Base-by-base conservation (phyloP, 2,888 invertebrate genomes). In the Hydropsyche betteni region DNA sequence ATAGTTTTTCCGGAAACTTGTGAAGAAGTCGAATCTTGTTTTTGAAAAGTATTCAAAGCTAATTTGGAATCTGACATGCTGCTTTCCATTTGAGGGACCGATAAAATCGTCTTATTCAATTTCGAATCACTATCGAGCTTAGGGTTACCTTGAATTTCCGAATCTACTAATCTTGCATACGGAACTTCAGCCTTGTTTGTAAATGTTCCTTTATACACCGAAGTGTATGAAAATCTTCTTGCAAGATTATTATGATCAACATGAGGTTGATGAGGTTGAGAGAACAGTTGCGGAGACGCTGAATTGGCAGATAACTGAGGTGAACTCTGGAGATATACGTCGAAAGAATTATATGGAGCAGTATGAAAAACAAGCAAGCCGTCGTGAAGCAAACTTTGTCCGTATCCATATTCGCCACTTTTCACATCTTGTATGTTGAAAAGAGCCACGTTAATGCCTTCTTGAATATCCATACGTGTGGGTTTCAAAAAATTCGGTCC, bases 341-440 rank as follows among this genome's bases (percentile, higher is more conserved):
- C 91, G 81, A 93, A 89, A 55, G 92, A 89, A 80, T 93, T 94
- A 81, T 96, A 96, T 0, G 96, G 96, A 0, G 95, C 94, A 0
- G 96, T 95, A 80, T 96, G 94, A 83, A 98, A 97, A 68, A 97
- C 93, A 7, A 97, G 86, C 83, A 95, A 92, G 44, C 93, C 92
- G 75, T 94, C 90, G 82, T 97, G 95, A 33, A 98, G 86, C 81
- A 98, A 91, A 82, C 97, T 98, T 85, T 98, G 97, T 0, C 97
- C 98, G 83, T 95, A 98, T 0, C 97, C 97, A 81, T 92, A 94
- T 83, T 96, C 96, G 81, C 92, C 92, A 2, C 92, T 91, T 33
- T 90, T 88, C 69, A 93, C 92, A 81, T 94, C 92, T 77, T 85
- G 84, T 50, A 87, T 89, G 88, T 91, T 90, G 81, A 93, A 93